Percentiles rank a stretch among this genome's conserved stretches.
These are phyloP conservation scores for Sinotaia quadrata DNA, from an alignment of 2,888 invertebrate species.

Conservation along the genomic window DNA sequence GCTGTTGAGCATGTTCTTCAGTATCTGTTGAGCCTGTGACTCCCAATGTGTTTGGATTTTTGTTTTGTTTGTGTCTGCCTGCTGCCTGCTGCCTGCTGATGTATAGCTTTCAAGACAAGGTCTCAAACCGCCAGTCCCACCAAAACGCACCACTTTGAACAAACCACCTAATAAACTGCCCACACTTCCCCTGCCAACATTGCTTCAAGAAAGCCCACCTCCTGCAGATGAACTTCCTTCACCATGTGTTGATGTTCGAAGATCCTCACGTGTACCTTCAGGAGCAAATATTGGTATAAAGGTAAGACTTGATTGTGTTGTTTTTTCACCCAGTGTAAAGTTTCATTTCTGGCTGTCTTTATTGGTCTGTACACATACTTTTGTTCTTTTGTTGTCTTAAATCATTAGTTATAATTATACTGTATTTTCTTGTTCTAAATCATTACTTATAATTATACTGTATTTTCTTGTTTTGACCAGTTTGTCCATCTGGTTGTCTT, in stretches of 20 bases:
- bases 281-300: constrained; percentile 21
- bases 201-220: constrained; percentile 12
- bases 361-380: background rate
- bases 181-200: background rate
- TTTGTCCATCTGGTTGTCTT: too few relatives aligned
- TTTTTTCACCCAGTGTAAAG: background rate
- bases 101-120: constrained; percentile 46
- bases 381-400: background rate
- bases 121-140: constrained; percentile 50
- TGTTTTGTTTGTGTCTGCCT: background rate
- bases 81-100: background rate
- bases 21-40: too few relatives aligned
- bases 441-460: too few relatives aligned
- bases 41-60: too few relatives aligned
- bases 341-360: background rate
- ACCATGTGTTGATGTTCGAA: constrained; percentile 26
- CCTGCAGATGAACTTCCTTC: constrained; percentile 12
- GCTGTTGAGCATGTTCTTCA: too few relatives aligned
- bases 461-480: too few relatives aligned
- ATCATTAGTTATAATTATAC: too few relatives aligned
- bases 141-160: constrained; percentile 43
- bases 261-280: constrained; percentile 30
- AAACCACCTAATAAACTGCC: constrained; percentile 4
- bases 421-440: too few relatives aligned
- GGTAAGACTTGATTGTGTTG: constrained; percentile 1